A percentile compares a stretch with the other conserved stretches of the same genome.
Conservation (phyloP, 2,888 invertebrate species). For the Ceratothoa steindachneri region DNA sequence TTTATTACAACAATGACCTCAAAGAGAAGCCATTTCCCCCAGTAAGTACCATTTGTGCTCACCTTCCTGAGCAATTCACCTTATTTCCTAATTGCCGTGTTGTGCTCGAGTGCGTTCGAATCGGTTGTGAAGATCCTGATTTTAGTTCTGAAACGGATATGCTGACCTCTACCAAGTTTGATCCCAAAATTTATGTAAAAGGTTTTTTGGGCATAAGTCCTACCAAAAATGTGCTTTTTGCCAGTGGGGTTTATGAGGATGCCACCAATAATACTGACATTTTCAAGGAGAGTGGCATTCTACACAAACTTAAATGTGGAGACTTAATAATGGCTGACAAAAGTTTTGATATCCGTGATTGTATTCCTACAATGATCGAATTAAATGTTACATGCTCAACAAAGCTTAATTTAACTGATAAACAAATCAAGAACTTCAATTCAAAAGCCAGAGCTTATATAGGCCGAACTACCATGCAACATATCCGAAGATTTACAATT, state of each 20-base stretch:
- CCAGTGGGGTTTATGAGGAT: neutral
- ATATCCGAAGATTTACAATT: neutral
- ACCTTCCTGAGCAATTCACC: neutral
- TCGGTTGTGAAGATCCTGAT: slow-evolving; percentile 13
- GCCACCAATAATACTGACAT: neutral
- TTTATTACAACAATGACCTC: neutral
- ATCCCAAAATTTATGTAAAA: neutral
- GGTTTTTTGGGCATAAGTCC: neutral
- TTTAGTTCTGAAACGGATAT: neutral
- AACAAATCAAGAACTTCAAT: neutral
- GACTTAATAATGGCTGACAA: slow-evolving; percentile 8
- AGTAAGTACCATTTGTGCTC: neutral
- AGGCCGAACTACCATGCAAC: slow-evolving; percentile 3
- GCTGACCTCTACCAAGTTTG: neutral
- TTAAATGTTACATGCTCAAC: neutral
- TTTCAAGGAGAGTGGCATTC: neutral
- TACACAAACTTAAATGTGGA: neutral
- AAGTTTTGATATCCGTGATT: neutral
- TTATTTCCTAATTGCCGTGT: neutral
- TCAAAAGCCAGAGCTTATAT: neutral
- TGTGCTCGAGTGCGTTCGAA: neutral
- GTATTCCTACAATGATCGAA: neutral
- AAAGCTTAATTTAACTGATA: neutral
- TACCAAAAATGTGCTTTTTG: neutral
- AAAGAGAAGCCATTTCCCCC: neutral